These are phyloP conservation scores for Acleris laterana DNA, from an alignment of 2,888 invertebrate species.

Conservation along the genomic window DNA sequence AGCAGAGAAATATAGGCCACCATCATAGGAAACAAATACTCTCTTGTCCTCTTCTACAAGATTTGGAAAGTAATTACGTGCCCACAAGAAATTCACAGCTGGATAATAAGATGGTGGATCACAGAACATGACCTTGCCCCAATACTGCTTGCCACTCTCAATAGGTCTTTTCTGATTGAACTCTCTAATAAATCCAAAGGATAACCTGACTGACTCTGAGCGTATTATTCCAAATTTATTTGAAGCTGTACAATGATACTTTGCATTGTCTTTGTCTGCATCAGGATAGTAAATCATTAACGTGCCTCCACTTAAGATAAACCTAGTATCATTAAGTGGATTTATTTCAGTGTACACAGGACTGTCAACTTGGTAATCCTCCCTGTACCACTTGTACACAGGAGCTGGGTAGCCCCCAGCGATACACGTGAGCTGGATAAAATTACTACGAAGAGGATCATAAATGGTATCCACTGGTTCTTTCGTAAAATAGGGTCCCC, in stretches of 20 bases:
- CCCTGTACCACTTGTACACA: slow-evolving; percentile 94
- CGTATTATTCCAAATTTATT: slow-evolving; percentile 95
- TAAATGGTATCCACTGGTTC: slow-evolving; percentile 93
- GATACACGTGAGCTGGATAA: slow-evolving; percentile 91
- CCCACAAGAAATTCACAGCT: slow-evolving; percentile 95
- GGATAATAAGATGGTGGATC: slow-evolving; percentile 97
- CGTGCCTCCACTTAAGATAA: slow-evolving; percentile 95
- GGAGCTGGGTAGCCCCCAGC: slow-evolving; percentile 96
- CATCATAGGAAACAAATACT: slow-evolving; percentile 97
- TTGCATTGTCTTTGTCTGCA: slow-evolving; percentile 91
- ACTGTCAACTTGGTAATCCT: slow-evolving; percentile 92
- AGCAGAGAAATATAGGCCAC: slow-evolving; percentile 96
- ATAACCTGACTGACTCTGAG: slow-evolving; percentile 93
- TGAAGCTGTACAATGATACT: slow-evolving; percentile 96
- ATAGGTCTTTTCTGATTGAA: slow-evolving; percentile 94
- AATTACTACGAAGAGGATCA: slow-evolving; percentile 91
- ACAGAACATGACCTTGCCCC: slow-evolving; percentile 96
- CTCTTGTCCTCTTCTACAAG: slow-evolving; percentile 96
- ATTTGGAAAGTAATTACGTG: slow-evolving; percentile 94
- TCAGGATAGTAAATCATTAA: slow-evolving; percentile 94
- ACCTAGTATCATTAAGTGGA: slow-evolving; percentile 89
- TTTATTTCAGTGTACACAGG: slow-evolving; percentile 90
- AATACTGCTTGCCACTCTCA: slow-evolving; percentile 94
- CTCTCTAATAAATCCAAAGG: slow-evolving; percentile 95
- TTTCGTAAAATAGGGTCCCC: slow-evolving; percentile 94